Conservation (phyloP, 2,113 vertebrate species). For the Leptocoma aspasia region DNA sequence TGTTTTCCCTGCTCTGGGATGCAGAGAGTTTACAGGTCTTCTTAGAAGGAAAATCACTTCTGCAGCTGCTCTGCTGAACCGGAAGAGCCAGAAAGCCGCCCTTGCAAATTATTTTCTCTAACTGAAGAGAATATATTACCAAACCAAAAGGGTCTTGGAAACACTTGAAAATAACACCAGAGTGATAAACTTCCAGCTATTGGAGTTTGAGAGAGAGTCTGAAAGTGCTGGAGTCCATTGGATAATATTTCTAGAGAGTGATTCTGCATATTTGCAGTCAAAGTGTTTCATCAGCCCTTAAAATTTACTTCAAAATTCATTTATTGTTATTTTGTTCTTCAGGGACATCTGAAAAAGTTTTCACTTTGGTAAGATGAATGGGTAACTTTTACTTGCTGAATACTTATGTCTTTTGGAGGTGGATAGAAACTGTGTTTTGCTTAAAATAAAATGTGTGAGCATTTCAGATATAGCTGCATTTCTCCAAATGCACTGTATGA, state of each 20-base stretch:
- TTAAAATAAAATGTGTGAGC: neutral
- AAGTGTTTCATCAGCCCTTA: neutral
- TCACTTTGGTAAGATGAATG: neutral
- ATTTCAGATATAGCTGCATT: neutral
- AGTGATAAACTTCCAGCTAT: neutral
- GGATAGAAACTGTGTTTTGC: neutral
- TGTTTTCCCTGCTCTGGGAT: neutral
- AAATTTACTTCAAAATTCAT: neutral
- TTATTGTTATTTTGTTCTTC: neutral
- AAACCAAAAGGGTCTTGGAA: neutral
- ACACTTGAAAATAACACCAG: neutral
- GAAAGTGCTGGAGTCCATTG: neutral
- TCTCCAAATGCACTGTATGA: neutral
- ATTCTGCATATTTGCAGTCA: neutral
- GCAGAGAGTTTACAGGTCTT: neutral
- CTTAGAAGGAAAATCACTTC: neutral
- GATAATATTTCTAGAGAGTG: neutral
- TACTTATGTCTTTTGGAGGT: neutral
- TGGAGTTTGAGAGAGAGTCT: neutral
- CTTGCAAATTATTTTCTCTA: conserved; percentile 4
- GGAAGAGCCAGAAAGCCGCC: neutral
- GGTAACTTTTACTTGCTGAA: neutral
- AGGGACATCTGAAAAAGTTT: neutral
- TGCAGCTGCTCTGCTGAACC: neutral
- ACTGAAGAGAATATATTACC: neutral